Conservation (phyloP, 1,140 invertebrate genomes). For the Drosophila elegans region DNA sequence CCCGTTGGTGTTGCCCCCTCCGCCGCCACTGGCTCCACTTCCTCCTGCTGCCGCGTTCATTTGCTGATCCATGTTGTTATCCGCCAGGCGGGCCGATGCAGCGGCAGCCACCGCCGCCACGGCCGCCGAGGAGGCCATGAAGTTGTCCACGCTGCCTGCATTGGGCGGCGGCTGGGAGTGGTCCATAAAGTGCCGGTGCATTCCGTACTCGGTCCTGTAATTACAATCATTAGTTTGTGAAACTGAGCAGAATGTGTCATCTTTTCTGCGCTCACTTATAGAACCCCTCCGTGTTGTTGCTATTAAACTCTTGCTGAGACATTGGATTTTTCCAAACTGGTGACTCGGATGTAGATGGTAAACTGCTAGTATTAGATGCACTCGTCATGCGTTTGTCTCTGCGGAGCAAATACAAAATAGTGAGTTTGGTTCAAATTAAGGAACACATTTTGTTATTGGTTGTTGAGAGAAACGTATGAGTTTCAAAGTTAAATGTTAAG, state of each 20-base stretch:
- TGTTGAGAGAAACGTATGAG: no score
- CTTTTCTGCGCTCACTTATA: constrained; percentile 63
- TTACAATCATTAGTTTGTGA: neutral
- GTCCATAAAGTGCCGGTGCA: constrained; percentile 84
- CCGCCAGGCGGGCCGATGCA: constrained; percentile 72
- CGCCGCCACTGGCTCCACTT: constrained; percentile 61
- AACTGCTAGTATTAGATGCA: constrained; percentile 78
- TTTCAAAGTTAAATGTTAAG: no score
- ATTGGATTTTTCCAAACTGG: constrained; percentile 85
- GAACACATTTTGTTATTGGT: neutral
- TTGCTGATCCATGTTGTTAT: constrained; percentile 78
- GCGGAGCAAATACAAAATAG: neutral
- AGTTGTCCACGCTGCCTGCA: constrained; percentile 76
- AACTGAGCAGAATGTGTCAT: neutral
- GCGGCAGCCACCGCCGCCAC: constrained; percentile 79
- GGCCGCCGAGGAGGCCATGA: constrained; percentile 80
- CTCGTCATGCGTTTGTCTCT: constrained; percentile 84
- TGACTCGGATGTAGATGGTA: constrained; percentile 83
- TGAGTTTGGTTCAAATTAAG: neutral
- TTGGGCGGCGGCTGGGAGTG: constrained; percentile 81
- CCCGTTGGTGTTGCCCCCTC: constrained; percentile 74
- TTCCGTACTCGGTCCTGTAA: constrained; percentile 81
- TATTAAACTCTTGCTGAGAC: constrained; percentile 84
- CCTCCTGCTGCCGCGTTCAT: constrained; percentile 67
- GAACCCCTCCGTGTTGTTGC: constrained; percentile 84